Evolutionary conservation across 2,888 invertebrate genomes (phyloP).

Genomic region (Prionchulus punctatus): DNA sequence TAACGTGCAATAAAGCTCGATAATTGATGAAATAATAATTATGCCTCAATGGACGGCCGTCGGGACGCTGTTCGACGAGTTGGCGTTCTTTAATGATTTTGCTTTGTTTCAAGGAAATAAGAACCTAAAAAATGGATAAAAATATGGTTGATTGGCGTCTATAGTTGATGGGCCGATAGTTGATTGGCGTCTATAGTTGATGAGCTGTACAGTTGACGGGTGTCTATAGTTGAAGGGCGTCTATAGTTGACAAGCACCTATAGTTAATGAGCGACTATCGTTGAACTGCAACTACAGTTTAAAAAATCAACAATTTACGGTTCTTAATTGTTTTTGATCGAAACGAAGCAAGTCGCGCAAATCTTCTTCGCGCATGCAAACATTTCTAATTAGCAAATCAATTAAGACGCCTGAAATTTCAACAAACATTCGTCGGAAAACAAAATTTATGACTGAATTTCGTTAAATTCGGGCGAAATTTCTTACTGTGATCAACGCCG

Average conservation of each 20-base stretch:
- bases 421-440: neutral
- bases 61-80: constrained; percentile 17
- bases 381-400: constrained; percentile 25
- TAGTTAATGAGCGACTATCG: too few relatives aligned
- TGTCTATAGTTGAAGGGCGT: too few relatives aligned
- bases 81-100: constrained; percentile 28
- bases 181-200: too few relatives aligned
- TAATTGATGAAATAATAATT: constrained; percentile 31
- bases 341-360: constrained; percentile 21
- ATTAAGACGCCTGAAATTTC: constrained; percentile 14
- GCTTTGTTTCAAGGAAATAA: constrained; percentile 20
- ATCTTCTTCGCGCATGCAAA: constrained; percentile 26
- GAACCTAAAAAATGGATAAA: constrained; percentile 13
- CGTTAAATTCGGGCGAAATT: neutral
- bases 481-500: constrained; percentile 16
- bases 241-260: too few relatives aligned
- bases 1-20: constrained; percentile 26
- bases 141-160: too few relatives aligned
- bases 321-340: constrained; percentile 23
- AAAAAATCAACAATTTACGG: too few relatives aligned
- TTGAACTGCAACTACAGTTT: too few relatives aligned
- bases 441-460: too few relatives aligned
- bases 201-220: too few relatives aligned
- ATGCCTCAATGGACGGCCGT: constrained; percentile 8
- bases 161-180: neutral